These are phyloP conservation scores for Mus pahari DNA, from an alignment of 2,113 vertebrate species.

Conservation along the genomic window DNA sequence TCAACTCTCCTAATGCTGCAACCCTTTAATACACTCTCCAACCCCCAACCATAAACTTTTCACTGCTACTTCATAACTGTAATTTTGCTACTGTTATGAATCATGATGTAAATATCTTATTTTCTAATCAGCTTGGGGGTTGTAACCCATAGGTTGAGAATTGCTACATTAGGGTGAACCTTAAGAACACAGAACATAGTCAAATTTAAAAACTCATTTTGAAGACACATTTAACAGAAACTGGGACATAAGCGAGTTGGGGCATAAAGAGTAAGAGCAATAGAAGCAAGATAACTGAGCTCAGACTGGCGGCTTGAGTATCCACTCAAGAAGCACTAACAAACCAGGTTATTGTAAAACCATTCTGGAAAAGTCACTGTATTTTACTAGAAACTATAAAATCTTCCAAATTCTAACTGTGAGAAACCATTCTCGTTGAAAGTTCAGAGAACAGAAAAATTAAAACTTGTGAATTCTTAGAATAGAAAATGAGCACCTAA, in stretches of 20 bases:
- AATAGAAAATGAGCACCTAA: not conserved
- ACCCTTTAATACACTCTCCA: not conserved
- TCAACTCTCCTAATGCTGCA: not conserved
- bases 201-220: not conserved
- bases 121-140: not conserved
- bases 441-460: constrained; percentile 22
- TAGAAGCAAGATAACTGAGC: not conserved
- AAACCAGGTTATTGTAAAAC: not conserved
- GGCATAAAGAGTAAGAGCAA: not conserved
- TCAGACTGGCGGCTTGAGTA: not conserved
- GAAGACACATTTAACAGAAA: not conserved
- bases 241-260: not conserved
- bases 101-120: not conserved
- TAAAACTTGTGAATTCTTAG: not conserved
- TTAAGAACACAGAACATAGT: not conserved
- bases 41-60: not conserved
- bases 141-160: not conserved
- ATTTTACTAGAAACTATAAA: not conserved
- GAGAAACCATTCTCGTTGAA: not conserved
- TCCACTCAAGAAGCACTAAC: not conserved
- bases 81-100: not conserved
- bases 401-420: not conserved
- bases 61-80: not conserved
- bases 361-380: not conserved
- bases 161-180: not conserved